Percentiles rank a stretch among this genome's conserved stretches.
Evolutionary conservation across 2,113 vertebrate species (phyloP).

Genomic region (Microtus oregoni): DNA sequence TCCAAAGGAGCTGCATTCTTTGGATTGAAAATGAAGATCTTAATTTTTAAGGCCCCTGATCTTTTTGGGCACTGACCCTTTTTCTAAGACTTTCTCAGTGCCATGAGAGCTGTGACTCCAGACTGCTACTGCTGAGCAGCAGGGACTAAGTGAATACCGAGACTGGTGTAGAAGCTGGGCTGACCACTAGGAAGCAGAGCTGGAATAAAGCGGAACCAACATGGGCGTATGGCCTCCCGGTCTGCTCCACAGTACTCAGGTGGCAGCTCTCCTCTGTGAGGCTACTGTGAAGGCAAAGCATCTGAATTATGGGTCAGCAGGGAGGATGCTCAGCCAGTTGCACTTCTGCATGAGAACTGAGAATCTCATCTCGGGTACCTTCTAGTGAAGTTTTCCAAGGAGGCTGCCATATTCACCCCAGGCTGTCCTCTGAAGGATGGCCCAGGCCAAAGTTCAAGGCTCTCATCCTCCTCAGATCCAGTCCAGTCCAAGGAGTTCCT

Average conservation of each 20-base stretch:
- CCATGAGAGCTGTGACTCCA: background rate
- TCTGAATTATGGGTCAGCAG: background rate
- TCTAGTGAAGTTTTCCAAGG: background rate
- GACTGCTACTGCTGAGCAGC: background rate
- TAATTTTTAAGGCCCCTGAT: background rate
- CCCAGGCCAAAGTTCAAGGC: background rate
- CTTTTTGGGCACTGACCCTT: background rate
- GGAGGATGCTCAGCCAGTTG: background rate
- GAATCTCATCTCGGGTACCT: background rate
- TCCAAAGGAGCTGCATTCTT: background rate
- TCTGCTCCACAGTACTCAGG: background rate
- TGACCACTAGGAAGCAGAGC: background rate
- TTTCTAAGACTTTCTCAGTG: background rate
- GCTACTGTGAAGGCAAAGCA: background rate
- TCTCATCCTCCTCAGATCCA: background rate
- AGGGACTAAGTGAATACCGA: background rate
- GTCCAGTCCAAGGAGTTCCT: background rate
- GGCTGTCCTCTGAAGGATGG: background rate
- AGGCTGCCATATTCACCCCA: background rate
- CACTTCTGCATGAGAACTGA: background rate
- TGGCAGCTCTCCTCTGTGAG: too few relatives aligned
- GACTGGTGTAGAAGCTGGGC: background rate
- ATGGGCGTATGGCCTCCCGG: background rate
- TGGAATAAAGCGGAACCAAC: background rate
- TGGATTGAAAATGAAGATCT: background rate